phyloP scores from a whole-genome alignment of 2,888 invertebrate species.

The Sinodicranocentrus sp. region DNA sequence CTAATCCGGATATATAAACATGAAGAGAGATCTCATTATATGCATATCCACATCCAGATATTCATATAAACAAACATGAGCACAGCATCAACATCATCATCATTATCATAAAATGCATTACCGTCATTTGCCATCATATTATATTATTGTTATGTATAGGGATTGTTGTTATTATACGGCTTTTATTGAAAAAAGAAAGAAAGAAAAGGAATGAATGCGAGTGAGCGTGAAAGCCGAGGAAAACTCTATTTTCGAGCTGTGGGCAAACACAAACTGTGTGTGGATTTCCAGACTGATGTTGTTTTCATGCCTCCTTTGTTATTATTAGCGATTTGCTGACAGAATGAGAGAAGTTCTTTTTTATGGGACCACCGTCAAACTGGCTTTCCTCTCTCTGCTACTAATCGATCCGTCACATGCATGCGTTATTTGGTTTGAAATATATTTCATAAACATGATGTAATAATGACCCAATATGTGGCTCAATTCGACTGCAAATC shows the following conservation, averaged over 20 bases:
- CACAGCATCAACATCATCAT: neutral
- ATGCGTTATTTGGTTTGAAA: conserved; percentile 1
- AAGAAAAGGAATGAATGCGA: neutral
- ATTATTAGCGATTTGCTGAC: neutral
- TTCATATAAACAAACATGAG: neutral
- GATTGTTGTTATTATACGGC: conserved; percentile 7
- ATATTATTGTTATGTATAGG: neutral
- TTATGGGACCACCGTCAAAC: conserved; percentile 9
- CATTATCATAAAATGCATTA: conserved; percentile 11
- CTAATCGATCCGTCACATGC: conserved; percentile 65
- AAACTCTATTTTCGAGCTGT: neutral
- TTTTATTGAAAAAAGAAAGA: conserved; percentile 9
- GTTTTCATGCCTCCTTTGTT: conserved; percentile 12
- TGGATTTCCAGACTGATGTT: neutral
- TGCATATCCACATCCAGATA: neutral
- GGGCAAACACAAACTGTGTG: too few species aligned
- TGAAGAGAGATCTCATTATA: too few species aligned
- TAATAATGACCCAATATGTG: conserved; percentile 30
- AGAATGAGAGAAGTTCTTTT: neutral
- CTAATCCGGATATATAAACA: too few species aligned
- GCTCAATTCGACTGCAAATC: neutral
- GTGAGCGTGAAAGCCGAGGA: neutral
- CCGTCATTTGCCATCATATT: neutral
- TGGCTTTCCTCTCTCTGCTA: conserved; percentile 32
- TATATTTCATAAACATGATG: conserved; percentile 20